A percentile compares a stretch with the other conserved stretches of the same genome.
Conservation (phyloP, 2,888 invertebrate genomes). For the Oligia latruncula region DNA sequence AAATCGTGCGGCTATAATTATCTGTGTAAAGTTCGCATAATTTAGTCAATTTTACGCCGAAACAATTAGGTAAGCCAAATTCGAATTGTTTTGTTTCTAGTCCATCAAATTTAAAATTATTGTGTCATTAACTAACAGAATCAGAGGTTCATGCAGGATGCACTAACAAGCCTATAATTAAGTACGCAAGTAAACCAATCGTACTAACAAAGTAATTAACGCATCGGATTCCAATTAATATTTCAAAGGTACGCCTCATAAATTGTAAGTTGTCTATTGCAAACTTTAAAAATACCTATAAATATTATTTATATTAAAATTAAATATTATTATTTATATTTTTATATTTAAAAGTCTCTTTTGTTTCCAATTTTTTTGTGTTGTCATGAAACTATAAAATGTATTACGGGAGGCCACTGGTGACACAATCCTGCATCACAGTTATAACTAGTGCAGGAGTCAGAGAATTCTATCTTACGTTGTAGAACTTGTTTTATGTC, state of each 20-base stretch:
- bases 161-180: slow-evolving; percentile 21
- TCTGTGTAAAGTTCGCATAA: no score
- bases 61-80: neutral
- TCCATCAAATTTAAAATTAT: slow-evolving; percentile 1
- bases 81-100: neutral
- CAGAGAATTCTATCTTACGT: no score
- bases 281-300: slow-evolving; percentile 1
- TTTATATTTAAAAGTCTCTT: no score
- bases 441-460: no score
- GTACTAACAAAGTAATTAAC: slow-evolving; percentile 7
- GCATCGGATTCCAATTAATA: slow-evolving; percentile 17
- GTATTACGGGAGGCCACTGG: no score
- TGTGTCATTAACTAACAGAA: slow-evolving; percentile 7
- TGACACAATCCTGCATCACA: no score
- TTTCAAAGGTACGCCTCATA: neutral
- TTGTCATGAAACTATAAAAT: no score
- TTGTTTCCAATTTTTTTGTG: no score
- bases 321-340: no score
- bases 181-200: slow-evolving; percentile 10
- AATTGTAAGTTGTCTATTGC: neutral
- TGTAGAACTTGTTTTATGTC: no score
- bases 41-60: neutral
- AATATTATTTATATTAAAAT: no score
- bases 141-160: slow-evolving; percentile 17
- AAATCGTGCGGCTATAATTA: no score